Evolutionary conservation across 2,797 vertebrate species (phyloP), one percentile per base, ranked within the genome.

Genomic region (Avahi laniger): DNA sequence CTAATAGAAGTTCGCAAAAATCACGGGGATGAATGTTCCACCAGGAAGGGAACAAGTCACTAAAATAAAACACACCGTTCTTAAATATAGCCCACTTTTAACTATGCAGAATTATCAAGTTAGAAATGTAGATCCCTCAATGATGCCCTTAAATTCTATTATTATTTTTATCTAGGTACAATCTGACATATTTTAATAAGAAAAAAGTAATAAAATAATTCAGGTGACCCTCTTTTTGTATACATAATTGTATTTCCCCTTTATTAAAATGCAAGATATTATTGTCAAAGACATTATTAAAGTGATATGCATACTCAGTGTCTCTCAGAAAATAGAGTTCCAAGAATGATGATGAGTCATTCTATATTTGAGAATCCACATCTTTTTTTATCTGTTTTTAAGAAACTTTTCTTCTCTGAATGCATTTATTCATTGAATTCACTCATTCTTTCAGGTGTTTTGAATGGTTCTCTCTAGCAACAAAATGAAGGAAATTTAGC

Each of bases 31-130:
- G 35, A 76, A 65, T 88, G 54, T 72, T 50, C 33, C 59, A 75
- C 38, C 35, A 30, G 54, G 24, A 75, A 89, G 35, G 69, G 75
- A 85, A 63, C 10, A 70, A 84, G 48, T 63, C 41, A 73, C 75
- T 59, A 78, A 91, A 91, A 88, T 93, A 95, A 94, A 78, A 88
- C n/a, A 28, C 18, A 70, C 20, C 24, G n/a, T 61, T 95, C 57
- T 90, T 61, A 90, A 83, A 92, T 73, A 75, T 24, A 94, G 15
- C 65, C 43, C 46, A 52, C 59, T 89, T 61, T 67, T 41, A 87
- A 88, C 5, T n/a, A 38, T 84, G 59, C 41, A 88, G 72, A 88
- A 73, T 65, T 79, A 75, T 46, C 52, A 83, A 69, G 69, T 35
- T 73, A 59, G 79, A 89, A 73, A 90, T 72, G 84, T 22, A 83